Conservation (phyloP, 1,140 invertebrate species). For the Hirudo medicinalis region DNA sequence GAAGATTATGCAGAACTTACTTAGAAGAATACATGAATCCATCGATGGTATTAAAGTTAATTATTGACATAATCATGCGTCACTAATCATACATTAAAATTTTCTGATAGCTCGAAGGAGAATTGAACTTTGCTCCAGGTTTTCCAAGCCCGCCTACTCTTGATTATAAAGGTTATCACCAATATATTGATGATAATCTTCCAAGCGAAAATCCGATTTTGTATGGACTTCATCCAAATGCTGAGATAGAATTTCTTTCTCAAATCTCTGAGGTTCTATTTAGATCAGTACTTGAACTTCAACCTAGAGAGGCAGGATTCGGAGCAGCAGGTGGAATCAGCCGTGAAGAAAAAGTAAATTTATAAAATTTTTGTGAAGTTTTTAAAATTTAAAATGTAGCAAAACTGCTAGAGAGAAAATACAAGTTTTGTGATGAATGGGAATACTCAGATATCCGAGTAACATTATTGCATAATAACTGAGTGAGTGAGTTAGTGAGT, state of each 20-base stretch:
- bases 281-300: slow-evolving; percentile 85
- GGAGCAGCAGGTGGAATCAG: slow-evolving; percentile 71
- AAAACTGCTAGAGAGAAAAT: too few species aligned
- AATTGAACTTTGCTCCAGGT: slow-evolving; percentile 73
- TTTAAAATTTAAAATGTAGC: too few species aligned
- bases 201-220: slow-evolving; percentile 79
- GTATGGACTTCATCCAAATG: slow-evolving; percentile 89
- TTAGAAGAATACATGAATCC: slow-evolving; percentile 83
- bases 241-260: slow-evolving; percentile 89
- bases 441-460: too few species aligned
- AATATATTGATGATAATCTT: slow-evolving; percentile 81
- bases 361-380: too few species aligned
- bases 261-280: slow-evolving; percentile 81
- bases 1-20: slow-evolving; percentile 75
- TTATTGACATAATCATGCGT: not conserved
- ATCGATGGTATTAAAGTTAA: slow-evolving; percentile 54
- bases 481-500: too few species aligned
- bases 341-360: slow-evolving; percentile 73
- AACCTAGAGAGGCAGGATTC: slow-evolving; percentile 72
- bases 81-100: not conserved
- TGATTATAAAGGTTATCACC: slow-evolving; percentile 78
- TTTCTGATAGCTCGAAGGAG: slow-evolving; percentile 64
- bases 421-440: not conserved
- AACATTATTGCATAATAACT: too few species aligned
- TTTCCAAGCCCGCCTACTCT: slow-evolving; percentile 78